Evolutionary conservation across 2,797 vertebrate genomes (phyloP), one percentile per base, ranked within the genome.

Genomic region (Heterohyrax brucei): DNA sequence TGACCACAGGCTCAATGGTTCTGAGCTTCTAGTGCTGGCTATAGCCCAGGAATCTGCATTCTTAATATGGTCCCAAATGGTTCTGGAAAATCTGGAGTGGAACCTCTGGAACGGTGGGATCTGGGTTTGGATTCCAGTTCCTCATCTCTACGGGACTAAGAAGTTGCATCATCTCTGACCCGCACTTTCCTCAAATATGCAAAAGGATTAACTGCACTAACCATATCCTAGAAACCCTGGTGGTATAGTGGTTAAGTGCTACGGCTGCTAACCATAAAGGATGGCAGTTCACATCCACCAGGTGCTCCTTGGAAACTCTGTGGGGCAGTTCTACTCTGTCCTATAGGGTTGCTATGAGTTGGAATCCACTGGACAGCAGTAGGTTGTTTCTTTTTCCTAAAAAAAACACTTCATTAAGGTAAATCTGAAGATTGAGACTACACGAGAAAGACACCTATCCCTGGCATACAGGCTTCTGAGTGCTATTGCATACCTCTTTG

Each of bases 371-470:
- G 39, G 39, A 39, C 39, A 39, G 39, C 39, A 39, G 39, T 39
- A 39, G 39, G 39, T 39, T 39, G 39, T 39, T 39, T 39, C 39
- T 39, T 39, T 39, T 39, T 39, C 39, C 39, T 39, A 39, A 39
- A 39, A 39, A 39, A 39, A 39, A 39, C 39, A 16, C 28, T 46
- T 81, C 8, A 10, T 19, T 19, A 18, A 44, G 33, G 44, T 8
- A 13, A 53, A 53, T 4, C 0, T 2, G 5, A 79, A 26, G 18
- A 18, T 1, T 0, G 28, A 50, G 64, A 24, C 66, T 1, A 21
- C 75, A 19, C 21, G 1, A 0, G 73, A 62, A 33, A 70, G 3
- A 4, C 0, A 50, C 48, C 0, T 10, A 64, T 14, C n/a, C 33
- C 80, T 28, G n/a, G 9, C 19, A 0, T 4, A 50, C 68, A 24